Base-by-base conservation (phyloP, 2,888 invertebrate species). In the Drosophila multiciliata region DNA sequence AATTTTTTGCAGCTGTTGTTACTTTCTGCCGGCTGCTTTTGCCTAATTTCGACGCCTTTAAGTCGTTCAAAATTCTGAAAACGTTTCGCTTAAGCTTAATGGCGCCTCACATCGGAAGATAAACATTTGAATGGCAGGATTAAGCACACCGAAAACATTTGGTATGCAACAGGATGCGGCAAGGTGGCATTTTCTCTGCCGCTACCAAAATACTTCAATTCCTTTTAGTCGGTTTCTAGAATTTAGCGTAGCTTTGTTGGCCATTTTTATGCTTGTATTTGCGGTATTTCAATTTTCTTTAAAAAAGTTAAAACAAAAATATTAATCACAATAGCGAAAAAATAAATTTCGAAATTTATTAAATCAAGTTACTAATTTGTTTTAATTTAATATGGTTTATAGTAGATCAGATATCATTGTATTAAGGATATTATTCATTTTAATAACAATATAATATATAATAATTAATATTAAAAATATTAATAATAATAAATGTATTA, bases 1-100 rank as follows among this genome's bases (percentile, higher is more conserved):
- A 90, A 90, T 87, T 87, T 82, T 87, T 89, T 77, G 89, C 89
- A 89, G 89, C 89, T 89, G 89, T 87, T 89, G 89, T 87, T 90
- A 85, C 89, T 73, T 80, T 80, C 61, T 57, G 50, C 53, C 32
- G 23, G 45, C 60, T 65, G 66, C 54, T 54, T 54, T 67, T 66
- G 66, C 65, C 70, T 80, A 85, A 75, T 82, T 80, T 68, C 68
- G 50, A 29, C 57, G 75, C 61, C 82, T 85, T 87, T 77, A 89
- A 87, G 80, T 89, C 78, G 83, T 83, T 87, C 80, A 70, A 85
- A 83, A 89, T 89, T 87, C 86, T 72, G 72, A 71, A 68, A 80
- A 55, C 82, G 86, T 87, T 82, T 72, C 77, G 72, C 64, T 81
- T 87, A 75, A 81, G 82, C 66, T 84, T 87, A 88, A 85, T 87